Conservation (phyloP, 1,140 invertebrate genomes). For the Atta cephalotes region DNA sequence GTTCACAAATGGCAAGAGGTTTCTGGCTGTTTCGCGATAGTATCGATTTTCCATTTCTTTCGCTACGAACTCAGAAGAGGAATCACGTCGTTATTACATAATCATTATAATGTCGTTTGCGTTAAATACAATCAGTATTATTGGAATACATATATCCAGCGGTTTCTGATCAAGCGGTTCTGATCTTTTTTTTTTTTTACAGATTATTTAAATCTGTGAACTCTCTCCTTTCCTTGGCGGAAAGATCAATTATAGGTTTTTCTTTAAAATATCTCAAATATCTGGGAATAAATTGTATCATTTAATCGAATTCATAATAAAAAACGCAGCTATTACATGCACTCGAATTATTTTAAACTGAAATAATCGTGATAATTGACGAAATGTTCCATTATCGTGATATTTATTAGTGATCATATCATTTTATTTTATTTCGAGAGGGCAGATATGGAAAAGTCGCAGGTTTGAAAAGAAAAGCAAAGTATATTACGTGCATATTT, state of each 20-base stretch:
- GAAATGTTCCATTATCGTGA: conserved; percentile 5
- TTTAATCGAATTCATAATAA: background rate
- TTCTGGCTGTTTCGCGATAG: conserved; percentile 36
- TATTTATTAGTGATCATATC: background rate
- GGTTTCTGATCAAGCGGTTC: too few species aligned
- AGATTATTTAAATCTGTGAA: background rate
- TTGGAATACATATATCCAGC: background rate
- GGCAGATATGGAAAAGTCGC: background rate
- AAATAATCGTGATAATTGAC: background rate
- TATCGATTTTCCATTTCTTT: conserved; percentile 59
- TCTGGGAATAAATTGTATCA: background rate
- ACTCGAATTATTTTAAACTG: background rate
- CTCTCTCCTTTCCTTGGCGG: background rate
- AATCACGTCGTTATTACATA: conserved; percentile 31
- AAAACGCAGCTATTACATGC: background rate
- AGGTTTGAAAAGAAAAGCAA: background rate
- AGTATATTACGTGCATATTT: conserved; percentile 29
- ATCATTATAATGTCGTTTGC: conserved; percentile 36
- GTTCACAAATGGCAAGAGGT: conserved; percentile 1
- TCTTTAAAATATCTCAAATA: conserved; percentile 21
- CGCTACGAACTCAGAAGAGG: conserved; percentile 1
- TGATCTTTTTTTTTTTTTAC: background rate
- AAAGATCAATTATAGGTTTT: background rate
- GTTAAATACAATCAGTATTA: conserved; percentile 27
- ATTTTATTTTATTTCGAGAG: background rate